Conservation (phyloP, 2,113 vertebrate species). For the Grammatotria lemairii region DNA sequence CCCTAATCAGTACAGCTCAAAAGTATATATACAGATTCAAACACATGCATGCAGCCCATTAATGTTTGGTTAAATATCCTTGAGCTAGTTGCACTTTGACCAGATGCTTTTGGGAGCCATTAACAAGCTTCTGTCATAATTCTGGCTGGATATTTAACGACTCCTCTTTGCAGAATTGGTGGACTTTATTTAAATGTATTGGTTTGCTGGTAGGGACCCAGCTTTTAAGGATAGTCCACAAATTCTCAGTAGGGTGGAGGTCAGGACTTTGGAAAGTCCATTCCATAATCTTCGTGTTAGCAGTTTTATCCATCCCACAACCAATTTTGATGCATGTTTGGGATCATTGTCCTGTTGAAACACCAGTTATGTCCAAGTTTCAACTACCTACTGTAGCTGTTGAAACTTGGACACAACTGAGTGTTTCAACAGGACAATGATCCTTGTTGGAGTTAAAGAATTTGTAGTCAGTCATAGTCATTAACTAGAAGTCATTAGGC, state of each 20-base stretch:
- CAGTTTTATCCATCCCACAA: not conserved
- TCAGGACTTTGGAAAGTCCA: not conserved
- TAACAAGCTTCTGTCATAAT: not conserved
- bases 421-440: not conserved
- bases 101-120: not conserved
- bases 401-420: not conserved
- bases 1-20: not conserved
- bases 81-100: not conserved
- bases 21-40: not conserved
- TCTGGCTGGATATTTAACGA: not conserved
- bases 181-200: not conserved
- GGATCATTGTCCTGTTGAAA: not conserved
- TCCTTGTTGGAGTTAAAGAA: not conserved
- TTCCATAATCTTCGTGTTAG: not conserved
- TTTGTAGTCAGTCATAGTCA: not conserved
- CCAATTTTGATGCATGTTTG: not conserved
- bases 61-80: not conserved
- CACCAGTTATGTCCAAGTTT: not conserved
- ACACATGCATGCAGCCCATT: not conserved
- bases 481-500: not conserved
- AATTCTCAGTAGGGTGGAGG: fast-evolving
- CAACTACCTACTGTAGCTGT: fast-evolving
- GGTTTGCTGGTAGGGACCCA: not conserved
- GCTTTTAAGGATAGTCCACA: not conserved
- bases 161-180: not conserved